phyloP scores from a whole-genome alignment of 2,888 invertebrate species.

The Agrotis ipsilon region DNA sequence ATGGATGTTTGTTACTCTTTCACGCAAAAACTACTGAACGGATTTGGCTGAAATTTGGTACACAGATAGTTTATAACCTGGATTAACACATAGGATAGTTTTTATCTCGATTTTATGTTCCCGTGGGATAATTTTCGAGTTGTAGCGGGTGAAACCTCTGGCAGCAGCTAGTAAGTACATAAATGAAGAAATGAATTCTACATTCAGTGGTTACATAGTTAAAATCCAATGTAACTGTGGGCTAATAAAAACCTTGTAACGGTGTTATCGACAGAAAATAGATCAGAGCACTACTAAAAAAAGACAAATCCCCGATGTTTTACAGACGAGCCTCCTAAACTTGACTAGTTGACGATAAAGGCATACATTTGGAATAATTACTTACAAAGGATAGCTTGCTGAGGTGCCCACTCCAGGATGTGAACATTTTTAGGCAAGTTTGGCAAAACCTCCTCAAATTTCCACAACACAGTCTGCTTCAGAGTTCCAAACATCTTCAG shows the following conservation, averaged over 20 bases:
- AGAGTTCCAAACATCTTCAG: slow-evolving; percentile 80
- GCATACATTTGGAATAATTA: not conserved
- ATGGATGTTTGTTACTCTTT: too few relatives aligned
- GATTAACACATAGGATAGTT: too few relatives aligned
- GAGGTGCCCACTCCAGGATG: slow-evolving; percentile 84
- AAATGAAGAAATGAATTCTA: not conserved
- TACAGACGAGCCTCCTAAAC: not conserved
- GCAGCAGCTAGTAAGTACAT: too few relatives aligned
- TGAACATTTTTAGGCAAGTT: slow-evolving; percentile 83
- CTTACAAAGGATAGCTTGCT: slow-evolving; percentile 65
- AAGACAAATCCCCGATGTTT: not conserved
- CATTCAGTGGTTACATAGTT: not conserved
- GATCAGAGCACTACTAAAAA: not conserved
- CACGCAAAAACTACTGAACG: too few relatives aligned
- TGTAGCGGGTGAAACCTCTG: too few relatives aligned
- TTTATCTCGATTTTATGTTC: too few relatives aligned
- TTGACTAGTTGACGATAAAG: not conserved
- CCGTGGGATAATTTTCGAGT: too few relatives aligned
- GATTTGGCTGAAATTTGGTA: too few relatives aligned
- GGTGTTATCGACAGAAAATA: not conserved
- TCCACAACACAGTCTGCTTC: slow-evolving; percentile 88
- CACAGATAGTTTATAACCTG: too few relatives aligned
- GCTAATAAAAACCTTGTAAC: not conserved
- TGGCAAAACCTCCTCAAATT: slow-evolving; percentile 79
- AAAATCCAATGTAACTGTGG: not conserved